Evolutionary conservation across 2,113 vertebrate genomes (phyloP).

Genomic region (Larimichthys polyactis): DNA sequence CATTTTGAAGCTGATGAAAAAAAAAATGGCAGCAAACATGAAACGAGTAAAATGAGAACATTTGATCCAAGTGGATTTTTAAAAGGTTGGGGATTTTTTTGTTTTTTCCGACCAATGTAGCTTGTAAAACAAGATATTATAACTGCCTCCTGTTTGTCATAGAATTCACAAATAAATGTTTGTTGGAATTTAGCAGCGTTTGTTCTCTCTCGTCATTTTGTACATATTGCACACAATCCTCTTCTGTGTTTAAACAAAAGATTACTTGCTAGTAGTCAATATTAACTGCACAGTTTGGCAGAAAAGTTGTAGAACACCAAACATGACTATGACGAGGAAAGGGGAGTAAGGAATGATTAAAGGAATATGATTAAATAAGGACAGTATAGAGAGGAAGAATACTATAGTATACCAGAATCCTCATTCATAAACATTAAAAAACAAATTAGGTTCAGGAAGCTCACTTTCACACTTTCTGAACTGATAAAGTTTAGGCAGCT

Average conservation of each 20-base stretch:
- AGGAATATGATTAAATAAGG: neutral
- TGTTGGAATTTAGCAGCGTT: conserved; percentile 64
- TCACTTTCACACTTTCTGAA: too few species aligned
- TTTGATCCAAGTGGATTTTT: conserved; percentile 61
- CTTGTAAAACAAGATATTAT: conserved; percentile 73
- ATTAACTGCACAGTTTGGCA: neutral
- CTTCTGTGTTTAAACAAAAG: neutral
- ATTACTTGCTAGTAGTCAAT: neutral
- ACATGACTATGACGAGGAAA: neutral
- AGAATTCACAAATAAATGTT: conserved; percentile 85
- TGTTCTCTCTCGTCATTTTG: conserved; percentile 4
- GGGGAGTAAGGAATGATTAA: neutral
- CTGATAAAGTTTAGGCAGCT: neutral
- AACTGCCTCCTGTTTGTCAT: conserved; percentile 83
- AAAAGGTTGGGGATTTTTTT: conserved; percentile 38
- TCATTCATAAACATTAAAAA: neutral
- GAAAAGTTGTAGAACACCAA: neutral
- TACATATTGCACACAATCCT: neutral
- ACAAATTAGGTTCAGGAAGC: neutral
- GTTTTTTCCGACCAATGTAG: conserved; percentile 66
- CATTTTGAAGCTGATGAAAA: conserved; percentile 60
- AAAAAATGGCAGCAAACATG: conserved; percentile 34
- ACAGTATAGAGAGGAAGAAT: neutral
- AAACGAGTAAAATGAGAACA: conserved; percentile 22
- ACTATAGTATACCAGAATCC: neutral